These are phyloP conservation scores for Drosophila navojoa DNA, from an alignment of 1,140 invertebrate species.

Conservation along the genomic window DNA sequence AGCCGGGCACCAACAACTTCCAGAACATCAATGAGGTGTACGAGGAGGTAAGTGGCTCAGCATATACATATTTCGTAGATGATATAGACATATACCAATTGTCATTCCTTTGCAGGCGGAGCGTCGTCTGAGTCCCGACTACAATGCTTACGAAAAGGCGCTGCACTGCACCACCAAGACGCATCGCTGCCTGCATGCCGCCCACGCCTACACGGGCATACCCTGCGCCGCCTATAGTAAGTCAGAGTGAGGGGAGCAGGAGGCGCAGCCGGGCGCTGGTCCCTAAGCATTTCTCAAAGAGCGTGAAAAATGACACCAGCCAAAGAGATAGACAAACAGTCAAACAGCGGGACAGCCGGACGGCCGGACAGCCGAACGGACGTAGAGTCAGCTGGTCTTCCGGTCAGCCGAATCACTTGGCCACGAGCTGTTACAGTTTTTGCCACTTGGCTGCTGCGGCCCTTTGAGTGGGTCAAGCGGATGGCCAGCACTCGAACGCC, in stretches of 20 bases:
- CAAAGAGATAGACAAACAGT: constrained; percentile 19
- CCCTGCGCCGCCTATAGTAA: constrained; percentile 93
- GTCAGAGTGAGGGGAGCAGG: constrained; percentile 70
- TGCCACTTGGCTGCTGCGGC: constrained; percentile 2
- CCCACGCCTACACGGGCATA: constrained; percentile 94
- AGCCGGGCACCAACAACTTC: constrained; percentile 85
- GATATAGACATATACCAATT: not conserved
- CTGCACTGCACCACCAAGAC: constrained; percentile 91
- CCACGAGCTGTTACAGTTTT: constrained; percentile 59
- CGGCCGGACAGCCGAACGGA: no score
- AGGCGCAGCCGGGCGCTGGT: not conserved
- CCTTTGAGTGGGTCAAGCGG: constrained; percentile 54
- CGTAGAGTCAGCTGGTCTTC: not conserved
- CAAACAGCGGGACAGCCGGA: no score
- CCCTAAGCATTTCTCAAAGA: constrained; percentile 43
- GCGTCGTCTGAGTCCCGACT: constrained; percentile 85
- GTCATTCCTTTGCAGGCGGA: constrained; percentile 64
- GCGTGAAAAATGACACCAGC: constrained; percentile 71
- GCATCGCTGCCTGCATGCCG: constrained; percentile 94
- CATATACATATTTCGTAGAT: not conserved
- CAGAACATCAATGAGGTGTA: constrained; percentile 84
- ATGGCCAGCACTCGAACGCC: constrained; percentile 43
- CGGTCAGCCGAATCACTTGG: constrained; percentile 31
- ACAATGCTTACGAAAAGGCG: constrained; percentile 85
- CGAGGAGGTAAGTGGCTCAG: constrained; percentile 75